Evolutionary conservation across 2,113 vertebrate species (phyloP), one percentile per base, ranked within the genome.

Genomic region (Saccopteryx leptura): DNA sequence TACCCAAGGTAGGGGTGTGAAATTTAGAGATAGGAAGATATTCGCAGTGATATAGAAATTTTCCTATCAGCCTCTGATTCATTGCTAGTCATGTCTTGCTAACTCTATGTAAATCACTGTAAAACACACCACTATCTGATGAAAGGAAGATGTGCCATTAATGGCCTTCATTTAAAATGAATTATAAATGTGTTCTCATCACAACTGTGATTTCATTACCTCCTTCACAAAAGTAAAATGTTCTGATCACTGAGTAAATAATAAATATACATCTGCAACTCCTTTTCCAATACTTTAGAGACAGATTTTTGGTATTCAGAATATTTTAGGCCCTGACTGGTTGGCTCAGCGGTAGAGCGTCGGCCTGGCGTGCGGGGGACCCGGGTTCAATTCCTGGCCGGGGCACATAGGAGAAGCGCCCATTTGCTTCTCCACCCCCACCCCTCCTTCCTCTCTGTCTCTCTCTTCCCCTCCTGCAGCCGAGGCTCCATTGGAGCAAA

Each of bases 1-100:
- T 31, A 69, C 46, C 24, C 69, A 31, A 72, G 56, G 82, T 10
- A 75, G 19, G 19, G 8, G 1, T 80, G 18, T 88, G 46, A 68
- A 61, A 93, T 83, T 79, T 24, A 33, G 58, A 90, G 58, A 63
- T 61, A 52, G 46, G 89, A 88, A 88, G 63, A 86, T 68, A 46
- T 54, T 54, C 19, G 7, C 10, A 68, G 50, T 24, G 14, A 68
- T 48, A 84, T 0, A 63, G 74, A 79, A 69, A 61, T 78, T 93
- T 96, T 78, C 69, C 63, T 61, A 66, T 23, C 60, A 76, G n/a
- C n/a, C 15, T 76, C 90, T 89, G 79, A 76, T 56, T 91, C 74
- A 91, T 39, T 46, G 68, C 39, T 76, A 66, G 33, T 88, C 54
- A 18, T 61, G 23, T 56, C 61, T 96, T 19, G 15, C 14, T 31